Evolutionary conservation across 1,140 invertebrate species (phyloP), one percentile per base, ranked within the genome.

Genomic region (Uloborus diversus): DNA sequence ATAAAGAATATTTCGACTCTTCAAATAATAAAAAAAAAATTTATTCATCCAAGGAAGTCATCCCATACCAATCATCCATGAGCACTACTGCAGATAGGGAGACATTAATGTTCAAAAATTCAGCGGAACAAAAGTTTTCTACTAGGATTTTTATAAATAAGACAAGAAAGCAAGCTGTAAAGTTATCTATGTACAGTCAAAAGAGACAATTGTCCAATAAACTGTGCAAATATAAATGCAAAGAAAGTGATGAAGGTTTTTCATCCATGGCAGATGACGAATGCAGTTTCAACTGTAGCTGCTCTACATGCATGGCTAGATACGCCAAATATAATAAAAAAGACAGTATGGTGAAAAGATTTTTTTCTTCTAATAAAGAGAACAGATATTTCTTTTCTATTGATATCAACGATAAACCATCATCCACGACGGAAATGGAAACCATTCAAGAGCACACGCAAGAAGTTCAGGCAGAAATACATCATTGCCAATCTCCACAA

Each of bases 211-310:
- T 57, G n/a, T 32, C 30, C 1, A 78, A 78, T 78, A 78, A 78
- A 56, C 7, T 66, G 1, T 78, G 73, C 25, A 78, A 78, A 42
- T 66, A 65, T 25, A 78, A 78, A 30, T 56, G 61, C 30, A 78
- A 78, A 32, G 47, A 78, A 53, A 64, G 47, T 14, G 73, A 79
- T 3, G 76, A 79, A 47, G 76, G 76, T 17, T 68, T 69, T 49
- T 79, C 76, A 0, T 79, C 76, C 7, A 79, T 79, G 76, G 76
- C 76, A 32, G 76, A 79, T 57, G 76, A 79, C 9, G 76, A 79
- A 61, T 79, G 76, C 30, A 79, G 76, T 27, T 79, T 79, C 27
- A 79, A 79, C 33, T 79, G 76, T 20, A 79, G 76, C 33, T 79
- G 76, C 49, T 59, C 53, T 4, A 62, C 56, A n/a, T 79, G 76